Evolutionary conservation across 2,888 invertebrate genomes (phyloP), one percentile per base, ranked within the genome.

Genomic region (Scotopteryx bipunctaria): DNA sequence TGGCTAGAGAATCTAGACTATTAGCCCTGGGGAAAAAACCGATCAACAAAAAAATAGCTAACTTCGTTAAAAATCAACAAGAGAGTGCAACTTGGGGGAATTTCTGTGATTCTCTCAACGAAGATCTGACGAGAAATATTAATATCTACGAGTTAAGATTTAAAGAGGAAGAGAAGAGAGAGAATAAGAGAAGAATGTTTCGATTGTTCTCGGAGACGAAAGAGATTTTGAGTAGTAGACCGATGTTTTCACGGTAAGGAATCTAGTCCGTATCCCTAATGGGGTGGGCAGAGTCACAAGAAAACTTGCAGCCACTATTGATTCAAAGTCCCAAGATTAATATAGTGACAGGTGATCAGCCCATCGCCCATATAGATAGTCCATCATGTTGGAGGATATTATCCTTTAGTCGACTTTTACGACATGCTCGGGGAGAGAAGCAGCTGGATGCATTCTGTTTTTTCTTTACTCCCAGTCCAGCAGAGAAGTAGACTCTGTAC

Each of bases 61-160:
- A 83, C 40, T 79, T 81, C 44, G 69, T 87, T 0, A 73, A 69
- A 9, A 73, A 65, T 5, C 74, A 83, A 25, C 71, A 79, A 44
- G 77, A 82, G 2, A 75, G 61, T 25, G 74, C 70, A 29, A 67
- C 77, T 9, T 83, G 81, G 83, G 64, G 73, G 0, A 73, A 67
- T 27, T 83, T 86, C 54, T 57, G 78, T 51, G 86, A 87, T 27
- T 69, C 81, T 1, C 56, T 86, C 2, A 81, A 77, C 45, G 87
- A 86, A 45, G 87, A 88, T 67, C 57, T 88, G 49, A 85, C 85
- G 0, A 79, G 79, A 15, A 86, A 83, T 44, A 63, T 87, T 0
- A 84, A 86, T 53, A 65, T 87, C 5, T 79, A 73, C 37, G 75
- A 80, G 32, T 78, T 75, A 69, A 77, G 51, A 53, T 31, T 62